A percentile compares a stretch with the other conserved stretches of the same genome.
Conservation (phyloP, 2,888 invertebrate species). For the Drosophila melanosoma region DNA sequence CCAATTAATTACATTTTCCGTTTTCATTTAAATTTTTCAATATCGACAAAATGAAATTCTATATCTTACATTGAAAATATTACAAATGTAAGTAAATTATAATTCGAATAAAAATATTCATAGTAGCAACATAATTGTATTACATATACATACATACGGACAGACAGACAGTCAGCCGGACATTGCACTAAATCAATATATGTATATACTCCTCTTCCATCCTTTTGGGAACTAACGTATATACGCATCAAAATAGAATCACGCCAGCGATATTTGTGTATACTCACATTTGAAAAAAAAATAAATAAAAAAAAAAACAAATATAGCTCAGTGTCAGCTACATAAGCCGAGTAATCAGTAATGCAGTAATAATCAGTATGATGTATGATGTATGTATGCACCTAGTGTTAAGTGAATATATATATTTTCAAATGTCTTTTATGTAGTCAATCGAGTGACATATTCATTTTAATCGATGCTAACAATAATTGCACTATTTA, state of each 20-base stretch:
- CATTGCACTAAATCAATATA: slow-evolving; percentile 3
- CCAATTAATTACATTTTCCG: slow-evolving; percentile 39
- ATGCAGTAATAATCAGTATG: background rate
- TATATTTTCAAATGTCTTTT: slow-evolving; percentile 4
- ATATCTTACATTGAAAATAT: slow-evolving; percentile 67
- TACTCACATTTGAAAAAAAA: background rate
- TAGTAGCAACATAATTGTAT: slow-evolving; percentile 30
- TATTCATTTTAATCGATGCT: slow-evolving; percentile 5
- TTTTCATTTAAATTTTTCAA: slow-evolving; percentile 69
- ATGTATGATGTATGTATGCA: slow-evolving; percentile 11
- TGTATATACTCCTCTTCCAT: slow-evolving; percentile 5
- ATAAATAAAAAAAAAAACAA: background rate
- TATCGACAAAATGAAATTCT: slow-evolving; percentile 60
- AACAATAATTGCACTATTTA: slow-evolving; percentile 7
- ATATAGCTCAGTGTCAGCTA: slow-evolving; percentile 2
- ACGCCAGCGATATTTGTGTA: slow-evolving; percentile 4
- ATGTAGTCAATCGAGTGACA: slow-evolving; percentile 10
- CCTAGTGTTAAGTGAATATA: slow-evolving; percentile 12
- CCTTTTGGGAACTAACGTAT: background rate
- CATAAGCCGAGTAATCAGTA: background rate
- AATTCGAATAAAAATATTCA: slow-evolving; percentile 41
- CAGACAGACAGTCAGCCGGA: background rate
- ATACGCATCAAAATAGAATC: background rate
- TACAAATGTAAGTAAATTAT: slow-evolving; percentile 79
- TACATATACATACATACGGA: slow-evolving; percentile 5